Evolutionary conservation across 1,140 invertebrate species (phyloP), one percentile per base, ranked within the genome.

Genomic region (Cydia fagiglandana): DNA sequence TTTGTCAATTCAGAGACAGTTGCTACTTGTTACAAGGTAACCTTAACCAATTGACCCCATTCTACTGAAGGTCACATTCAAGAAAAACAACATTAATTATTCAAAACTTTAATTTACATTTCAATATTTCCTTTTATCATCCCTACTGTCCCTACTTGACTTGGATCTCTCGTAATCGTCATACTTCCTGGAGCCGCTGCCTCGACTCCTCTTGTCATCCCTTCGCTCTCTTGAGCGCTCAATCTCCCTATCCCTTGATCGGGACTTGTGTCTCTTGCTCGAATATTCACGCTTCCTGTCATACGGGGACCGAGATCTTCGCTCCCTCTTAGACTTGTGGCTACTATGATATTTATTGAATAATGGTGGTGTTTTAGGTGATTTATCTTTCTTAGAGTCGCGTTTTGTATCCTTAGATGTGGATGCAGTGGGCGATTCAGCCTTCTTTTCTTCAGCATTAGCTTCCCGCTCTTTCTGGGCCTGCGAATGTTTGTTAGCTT

Each of bases 121-220:
- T 86, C 20, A 93, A 85, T 93, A 91, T 83, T 93, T 93, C 68
- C 93, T 84, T 73, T 93, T 93, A 17, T 93, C 92, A 82, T 93
- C 92, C 74, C 91, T 84, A 41, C 82, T 86, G 50, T 93, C 92
- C 73, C 92, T 81, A 73, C 88, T 89, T 0, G 89, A 88, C 77
- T 93, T 91, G 1, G 93, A 89, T 34, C 91, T 77, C 7, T 93
- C 93, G 84, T 93, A 92, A 79, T 93, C 92, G 83, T 93, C 91
- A 89, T 93, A 93, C 73, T 93, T 93, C 47, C 91, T 86, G 0
- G 90, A 92, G 1, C 56, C 38, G 7, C 82, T 84, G 1, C 76
- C 73, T 13, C 87, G 76, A 64, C 83, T 84, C 3, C 90, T 53
- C 75, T 93, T 92, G 45, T 93, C 91, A 81, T 92, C 90, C 6